Evolutionary conservation across 2,113 vertebrate genomes (phyloP), one percentile per base, ranked within the genome.

Genomic region (Holacanthus passer): DNA sequence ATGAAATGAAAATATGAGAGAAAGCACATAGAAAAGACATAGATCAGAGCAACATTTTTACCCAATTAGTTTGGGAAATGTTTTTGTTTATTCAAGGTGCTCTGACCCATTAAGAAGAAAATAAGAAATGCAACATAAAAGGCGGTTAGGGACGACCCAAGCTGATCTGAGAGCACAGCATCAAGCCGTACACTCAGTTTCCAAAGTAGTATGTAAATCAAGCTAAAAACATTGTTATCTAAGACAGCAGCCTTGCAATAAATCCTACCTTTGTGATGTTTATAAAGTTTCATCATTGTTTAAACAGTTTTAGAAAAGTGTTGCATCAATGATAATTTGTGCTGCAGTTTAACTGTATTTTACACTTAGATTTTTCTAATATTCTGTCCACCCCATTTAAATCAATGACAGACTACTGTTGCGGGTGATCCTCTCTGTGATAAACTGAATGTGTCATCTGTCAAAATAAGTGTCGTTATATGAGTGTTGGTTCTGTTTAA

Each of bases 1-100:
- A 92, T 87, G 67, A 90, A 75, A 90, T 86, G 84, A 78, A 88
- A 88, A 88, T 43, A 86, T 86, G 82, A 83, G 73, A 86, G 62
- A 16, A 87, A 48, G 85, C 77, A 93, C 31, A 81, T 7, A 85
- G 27, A 87, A 71, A 83, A 74, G 10, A 12, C 52, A 87, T 10
- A 81, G 63, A 84, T 77, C 62, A 82, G 66, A 89, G 86, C 41
- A 88, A 50, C 39, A 84, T 47, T 53, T 71, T 47, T 12, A 71
- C 8, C 63, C 0, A 75, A 39, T 71, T 53, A 55, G 6, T 63
- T 29, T 27, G 37, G 31, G 43, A 64, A 67, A 56, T 63, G 2
- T 60, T 77, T n/a, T 10, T 22, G 2, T 43, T 62, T 4, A 16
- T 32, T 81, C 7, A 8, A 77, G 58, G 39, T 52, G 60, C 67